Evolutionary conservation across 2,797 vertebrate genomes (phyloP).

Genomic region (Crypturellus tataupa): DNA sequence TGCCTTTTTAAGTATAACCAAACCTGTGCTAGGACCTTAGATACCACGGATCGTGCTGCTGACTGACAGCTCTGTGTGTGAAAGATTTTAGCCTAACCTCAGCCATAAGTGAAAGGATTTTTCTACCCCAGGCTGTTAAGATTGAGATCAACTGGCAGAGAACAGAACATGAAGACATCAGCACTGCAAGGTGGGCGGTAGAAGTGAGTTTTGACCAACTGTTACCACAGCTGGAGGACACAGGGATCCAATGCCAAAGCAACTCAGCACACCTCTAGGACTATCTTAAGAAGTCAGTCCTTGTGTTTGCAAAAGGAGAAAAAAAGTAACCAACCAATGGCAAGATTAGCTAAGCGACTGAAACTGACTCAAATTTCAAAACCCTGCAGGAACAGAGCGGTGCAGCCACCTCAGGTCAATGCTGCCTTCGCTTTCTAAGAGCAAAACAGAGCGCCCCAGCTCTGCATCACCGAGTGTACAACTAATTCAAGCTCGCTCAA

Average conservation of each 20-base stretch:
- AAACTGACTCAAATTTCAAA: background rate
- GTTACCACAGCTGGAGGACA: background rate
- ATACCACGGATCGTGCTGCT: background rate
- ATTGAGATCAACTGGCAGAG: background rate
- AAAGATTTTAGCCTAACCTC: background rate
- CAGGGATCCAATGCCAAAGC: background rate
- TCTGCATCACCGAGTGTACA: background rate
- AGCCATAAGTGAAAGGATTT: background rate
- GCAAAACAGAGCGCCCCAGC: background rate
- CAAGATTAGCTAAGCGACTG: background rate
- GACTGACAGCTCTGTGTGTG: rapidly evolving
- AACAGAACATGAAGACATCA: background rate
- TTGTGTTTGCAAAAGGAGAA: background rate
- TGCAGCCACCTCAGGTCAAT: background rate
- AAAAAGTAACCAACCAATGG: background rate
- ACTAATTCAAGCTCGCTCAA: background rate
- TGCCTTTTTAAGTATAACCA: rapidly evolving
- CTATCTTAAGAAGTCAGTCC: background rate
- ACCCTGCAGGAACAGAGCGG: background rate
- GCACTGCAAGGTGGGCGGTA: background rate
- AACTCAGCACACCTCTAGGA: background rate
- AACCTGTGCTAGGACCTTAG: background rate
- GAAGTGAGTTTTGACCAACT: background rate
- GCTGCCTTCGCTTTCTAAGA: background rate
- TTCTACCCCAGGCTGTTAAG: background rate